phyloP scores from a whole-genome alignment of 2,888 invertebrate species.

The Drosophila lutescens region DNA sequence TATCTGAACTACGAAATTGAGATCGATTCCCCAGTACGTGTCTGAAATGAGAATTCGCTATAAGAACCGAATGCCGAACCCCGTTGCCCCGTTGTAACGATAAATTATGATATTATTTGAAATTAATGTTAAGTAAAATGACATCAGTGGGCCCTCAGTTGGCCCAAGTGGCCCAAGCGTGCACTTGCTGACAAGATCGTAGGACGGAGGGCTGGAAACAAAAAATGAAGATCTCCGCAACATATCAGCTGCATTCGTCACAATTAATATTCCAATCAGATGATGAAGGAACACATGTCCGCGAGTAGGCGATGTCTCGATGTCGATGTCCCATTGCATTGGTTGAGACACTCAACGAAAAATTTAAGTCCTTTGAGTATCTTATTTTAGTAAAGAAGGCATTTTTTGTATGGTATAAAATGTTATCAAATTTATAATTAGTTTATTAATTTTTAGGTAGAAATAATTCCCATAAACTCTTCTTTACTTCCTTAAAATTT shows the following conservation, averaged over 20 bases:
- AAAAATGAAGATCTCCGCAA: neutral
- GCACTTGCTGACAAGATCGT: slow-evolving; percentile 63
- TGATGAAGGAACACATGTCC: slow-evolving; percentile 82
- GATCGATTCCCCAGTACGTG: slow-evolving; percentile 75
- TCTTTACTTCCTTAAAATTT: too few relatives aligned
- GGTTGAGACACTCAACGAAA: slow-evolving; percentile 5
- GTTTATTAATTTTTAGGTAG: too few relatives aligned
- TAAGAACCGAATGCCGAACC: neutral
- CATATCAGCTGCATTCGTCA: slow-evolving; percentile 27
- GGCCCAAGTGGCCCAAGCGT: slow-evolving; percentile 36
- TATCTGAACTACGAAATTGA: slow-evolving; percentile 80
- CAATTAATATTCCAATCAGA: slow-evolving; percentile 83
- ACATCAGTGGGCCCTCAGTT: slow-evolving; percentile 46
- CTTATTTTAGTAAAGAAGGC: too few relatives aligned
- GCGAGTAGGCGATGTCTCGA: slow-evolving; percentile 56
- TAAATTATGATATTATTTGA: slow-evolving; percentile 78
- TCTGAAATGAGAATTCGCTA: slow-evolving; percentile 53
- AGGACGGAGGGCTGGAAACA: neutral
- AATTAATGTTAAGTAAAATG: slow-evolving; percentile 71
- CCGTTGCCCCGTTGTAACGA: slow-evolving; percentile 50
- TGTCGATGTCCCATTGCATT: slow-evolving; percentile 4
- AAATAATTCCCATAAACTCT: too few relatives aligned
- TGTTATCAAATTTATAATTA: too few relatives aligned
- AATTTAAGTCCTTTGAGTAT: too few relatives aligned
- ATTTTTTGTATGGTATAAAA: too few relatives aligned